These are phyloP conservation scores for Channa maculata DNA, from an alignment of 2,113 vertebrate genomes.

Conservation along the genomic window DNA sequence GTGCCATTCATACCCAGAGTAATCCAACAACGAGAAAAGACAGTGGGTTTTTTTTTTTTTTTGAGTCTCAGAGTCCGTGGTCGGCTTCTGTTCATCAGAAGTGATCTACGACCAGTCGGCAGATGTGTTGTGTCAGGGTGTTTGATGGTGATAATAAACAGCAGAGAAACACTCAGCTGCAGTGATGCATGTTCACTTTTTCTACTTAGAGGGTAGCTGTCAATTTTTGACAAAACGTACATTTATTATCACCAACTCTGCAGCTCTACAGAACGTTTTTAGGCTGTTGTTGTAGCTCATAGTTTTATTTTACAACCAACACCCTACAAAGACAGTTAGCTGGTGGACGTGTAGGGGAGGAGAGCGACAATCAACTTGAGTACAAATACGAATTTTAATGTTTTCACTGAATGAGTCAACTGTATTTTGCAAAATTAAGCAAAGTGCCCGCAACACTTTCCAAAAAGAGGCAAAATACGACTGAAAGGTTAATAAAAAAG, in stretches of 20 bases:
- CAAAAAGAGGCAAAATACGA: no score
- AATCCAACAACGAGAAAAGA: not conserved
- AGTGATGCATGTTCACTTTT: not conserved
- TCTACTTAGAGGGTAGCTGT: not conserved
- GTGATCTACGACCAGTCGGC: slow-evolving; percentile 10
- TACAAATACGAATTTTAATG: no score
- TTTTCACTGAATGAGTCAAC: no score
- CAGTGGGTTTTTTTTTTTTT: no score
- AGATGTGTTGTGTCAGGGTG: slow-evolving; percentile 23
- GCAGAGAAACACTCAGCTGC: slow-evolving; percentile 10
- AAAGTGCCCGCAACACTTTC: no score
- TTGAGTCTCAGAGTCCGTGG: not conserved
- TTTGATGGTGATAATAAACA: slow-evolving; percentile 38
- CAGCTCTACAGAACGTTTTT: not conserved
- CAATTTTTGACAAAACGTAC: not conserved
- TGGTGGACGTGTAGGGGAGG: not conserved
- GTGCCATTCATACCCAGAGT: not conserved
- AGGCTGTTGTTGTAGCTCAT: not conserved
- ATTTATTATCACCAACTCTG: not conserved
- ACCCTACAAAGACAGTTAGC: not conserved
- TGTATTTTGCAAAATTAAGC: no score
- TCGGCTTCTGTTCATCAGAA: slow-evolving; percentile 20
- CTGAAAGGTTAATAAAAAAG: no score
- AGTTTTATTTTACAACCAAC: not conserved
- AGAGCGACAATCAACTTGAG: no score